Conservation (phyloP, 2,113 vertebrate genomes). For the Tetrao urogallus region DNA sequence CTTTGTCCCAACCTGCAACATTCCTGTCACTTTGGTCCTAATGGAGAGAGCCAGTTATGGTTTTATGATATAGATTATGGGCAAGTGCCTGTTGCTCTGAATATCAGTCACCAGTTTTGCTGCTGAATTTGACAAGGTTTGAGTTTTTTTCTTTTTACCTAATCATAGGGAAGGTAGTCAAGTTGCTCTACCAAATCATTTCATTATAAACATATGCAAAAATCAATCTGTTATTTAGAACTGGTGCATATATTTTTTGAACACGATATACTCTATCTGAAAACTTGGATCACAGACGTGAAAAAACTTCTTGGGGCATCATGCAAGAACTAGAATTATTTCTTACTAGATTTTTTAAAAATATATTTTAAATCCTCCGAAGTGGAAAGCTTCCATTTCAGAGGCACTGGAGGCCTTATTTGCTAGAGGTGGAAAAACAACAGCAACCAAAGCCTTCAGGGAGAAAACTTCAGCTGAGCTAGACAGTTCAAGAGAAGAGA, state of each 20-base stretch:
- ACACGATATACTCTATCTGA: not conserved
- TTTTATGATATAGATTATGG: slow-evolving; percentile 7
- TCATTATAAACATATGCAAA: not conserved
- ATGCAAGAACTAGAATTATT: not conserved
- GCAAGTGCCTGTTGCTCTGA: not conserved
- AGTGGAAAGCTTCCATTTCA: not conserved
- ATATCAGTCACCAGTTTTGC: not conserved
- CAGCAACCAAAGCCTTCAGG: not conserved
- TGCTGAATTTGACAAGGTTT: not conserved
- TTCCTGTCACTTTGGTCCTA: slow-evolving; percentile 42
- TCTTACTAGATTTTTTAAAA: not conserved
- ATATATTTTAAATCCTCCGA: not conserved
- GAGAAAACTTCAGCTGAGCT: not conserved
- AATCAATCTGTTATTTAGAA: not conserved
- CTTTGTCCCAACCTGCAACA: slow-evolving; percentile 43
- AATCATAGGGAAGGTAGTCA: not conserved
- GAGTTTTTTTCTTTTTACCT: not conserved
- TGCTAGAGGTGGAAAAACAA: not conserved
- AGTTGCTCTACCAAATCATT: not conserved
- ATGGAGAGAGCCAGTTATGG: slow-evolving; percentile 4
- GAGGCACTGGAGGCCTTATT: not conserved
- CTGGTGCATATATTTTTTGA: not conserved
- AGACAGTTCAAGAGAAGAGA: not conserved
- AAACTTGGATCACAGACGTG: not conserved
- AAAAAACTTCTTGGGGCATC: not conserved